Conservation (phyloP, 2,888 invertebrate species). For the Drosophila yooni region DNA sequence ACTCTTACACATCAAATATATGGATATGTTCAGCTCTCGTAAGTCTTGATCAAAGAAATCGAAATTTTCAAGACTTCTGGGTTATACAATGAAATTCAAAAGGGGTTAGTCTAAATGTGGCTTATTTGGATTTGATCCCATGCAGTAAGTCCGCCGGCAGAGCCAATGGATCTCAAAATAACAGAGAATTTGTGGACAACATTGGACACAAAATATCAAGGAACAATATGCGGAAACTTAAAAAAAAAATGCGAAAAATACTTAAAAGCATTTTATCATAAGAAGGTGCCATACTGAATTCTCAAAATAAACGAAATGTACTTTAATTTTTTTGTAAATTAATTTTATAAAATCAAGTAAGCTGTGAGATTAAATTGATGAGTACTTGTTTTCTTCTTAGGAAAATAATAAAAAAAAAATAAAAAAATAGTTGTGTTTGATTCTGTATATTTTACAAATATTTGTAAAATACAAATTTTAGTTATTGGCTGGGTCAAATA, state of each 20-base stretch:
- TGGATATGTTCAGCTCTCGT: neutral
- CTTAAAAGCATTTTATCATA: neutral
- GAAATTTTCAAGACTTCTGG: neutral
- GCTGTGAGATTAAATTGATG: neutral
- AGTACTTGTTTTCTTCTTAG: neutral
- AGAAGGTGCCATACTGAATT: neutral
- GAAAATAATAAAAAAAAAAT: no score
- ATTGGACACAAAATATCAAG: no score
- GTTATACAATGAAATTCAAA: neutral
- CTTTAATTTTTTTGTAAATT: neutral
- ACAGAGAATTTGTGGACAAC: no score
- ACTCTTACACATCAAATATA: neutral
- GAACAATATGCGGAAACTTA: no score
- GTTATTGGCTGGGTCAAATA: neutral
- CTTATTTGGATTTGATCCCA: no score
- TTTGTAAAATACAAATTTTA: neutral
- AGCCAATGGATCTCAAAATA: no score
- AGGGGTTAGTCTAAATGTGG: no score
- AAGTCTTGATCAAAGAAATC: neutral
- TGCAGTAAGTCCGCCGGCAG: no score
- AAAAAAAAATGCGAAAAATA: no score
- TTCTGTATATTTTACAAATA: no score
- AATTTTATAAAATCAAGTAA: neutral
- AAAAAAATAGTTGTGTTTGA: accelerated
- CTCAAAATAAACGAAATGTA: neutral